Percentiles rank a stretch among this genome's conserved stretches.
Conservation (phyloP, 2,888 invertebrate species). For the Latrodectus elegans region DNA sequence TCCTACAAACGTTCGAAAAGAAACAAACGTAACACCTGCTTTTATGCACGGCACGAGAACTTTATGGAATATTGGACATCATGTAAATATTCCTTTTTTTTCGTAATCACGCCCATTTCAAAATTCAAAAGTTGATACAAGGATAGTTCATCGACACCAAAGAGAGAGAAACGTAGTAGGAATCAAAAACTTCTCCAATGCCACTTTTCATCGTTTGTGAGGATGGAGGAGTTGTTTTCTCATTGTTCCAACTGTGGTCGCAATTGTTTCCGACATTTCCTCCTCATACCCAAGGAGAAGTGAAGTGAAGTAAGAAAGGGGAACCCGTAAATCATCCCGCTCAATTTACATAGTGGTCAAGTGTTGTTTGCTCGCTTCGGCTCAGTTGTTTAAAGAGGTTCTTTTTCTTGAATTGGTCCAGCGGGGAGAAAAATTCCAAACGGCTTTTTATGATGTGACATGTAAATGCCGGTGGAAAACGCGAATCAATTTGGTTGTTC, state of each 20-base stretch:
- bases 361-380: not conserved
- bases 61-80: constrained; percentile 1
- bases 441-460: too few relatives aligned
- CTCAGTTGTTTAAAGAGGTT: not conserved
- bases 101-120: not conserved
- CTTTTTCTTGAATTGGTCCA: too few relatives aligned
- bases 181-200: not conserved
- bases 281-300: not conserved
- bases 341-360: constrained; percentile 2
- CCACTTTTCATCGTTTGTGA: not conserved
- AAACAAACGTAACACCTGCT: not conserved
- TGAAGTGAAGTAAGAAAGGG: not conserved
- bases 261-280: not conserved
- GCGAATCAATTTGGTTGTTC: too few relatives aligned
- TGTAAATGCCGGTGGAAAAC: too few relatives aligned
- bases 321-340: not conserved
- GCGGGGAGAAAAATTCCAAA: too few relatives aligned
- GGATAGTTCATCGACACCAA: not conserved
- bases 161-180: not conserved
- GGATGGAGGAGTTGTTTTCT: not conserved
- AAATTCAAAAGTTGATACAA: not conserved
- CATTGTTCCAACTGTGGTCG: not conserved
- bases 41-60: not conserved
- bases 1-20: not conserved
- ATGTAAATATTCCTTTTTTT: not conserved